Evolutionary conservation across 2,888 invertebrate species (phyloP), one percentile per base, ranked within the genome.

Genomic region (Stegana nigrithorax): DNA sequence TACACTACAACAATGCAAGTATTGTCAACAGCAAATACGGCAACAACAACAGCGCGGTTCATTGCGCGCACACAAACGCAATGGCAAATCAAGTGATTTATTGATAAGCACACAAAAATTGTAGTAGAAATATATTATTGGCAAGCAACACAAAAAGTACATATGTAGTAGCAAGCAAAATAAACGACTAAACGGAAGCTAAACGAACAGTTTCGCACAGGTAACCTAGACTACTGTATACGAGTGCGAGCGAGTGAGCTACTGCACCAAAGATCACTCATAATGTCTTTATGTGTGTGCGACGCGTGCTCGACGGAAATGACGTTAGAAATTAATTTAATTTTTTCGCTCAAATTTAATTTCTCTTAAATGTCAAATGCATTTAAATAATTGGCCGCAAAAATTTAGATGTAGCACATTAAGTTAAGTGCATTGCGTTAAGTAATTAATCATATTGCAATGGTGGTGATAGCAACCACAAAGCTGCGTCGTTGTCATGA

Each of bases 331-430:
- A 26, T 50, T n/a, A 47, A 47, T 23, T 21, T 47, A 26, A 50
- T 14, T 25, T 50, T 23, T 50, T 26, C 26, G 5, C 23, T 21
- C 2, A 17, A 21, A 45, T 45, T 45, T 8, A 45, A 45, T 45
- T 6, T 45, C 12, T 8, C 6, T 32, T 12, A 12, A 32, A 8
- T 32, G 12, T 32, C 12, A 32, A 32, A 32, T 32, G 7, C 55
- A 27, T 32, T 23, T 32, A 10, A 19, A 45, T 26, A 67, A 64
- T 68, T 72, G 73, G 72, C 78, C 75, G 63, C 70, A 57, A 62
- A 27, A 58, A 58, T 44, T 45, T 45, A 10, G 27, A 19, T 47
- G n/a, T n/a, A n/a, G n/a, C n/a, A n/a, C n/a, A n/a, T n/a, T n/a
- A n/a, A n/a, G n/a, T n/a, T n/a, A n/a, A n/a, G n/a, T n/a, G n/a